These are phyloP conservation scores for Eciton burchellii DNA, from an alignment of 1,140 invertebrate genomes.

Conservation along the genomic window DNA sequence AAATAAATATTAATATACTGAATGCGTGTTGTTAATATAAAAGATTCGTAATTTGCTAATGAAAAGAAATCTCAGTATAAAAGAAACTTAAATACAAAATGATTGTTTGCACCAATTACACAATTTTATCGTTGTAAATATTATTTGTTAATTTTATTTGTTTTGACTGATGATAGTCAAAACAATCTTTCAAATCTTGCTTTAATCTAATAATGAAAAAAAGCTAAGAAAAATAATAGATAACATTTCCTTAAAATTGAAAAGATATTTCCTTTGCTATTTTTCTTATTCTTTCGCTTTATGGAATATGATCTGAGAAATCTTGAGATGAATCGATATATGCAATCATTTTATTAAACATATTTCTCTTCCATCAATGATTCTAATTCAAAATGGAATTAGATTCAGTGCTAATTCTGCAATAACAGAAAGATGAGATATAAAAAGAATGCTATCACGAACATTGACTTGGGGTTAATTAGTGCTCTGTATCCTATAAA, in stretches of 20 bases:
- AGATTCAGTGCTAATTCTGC: not conserved
- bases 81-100: not conserved
- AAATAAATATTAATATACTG: not conserved
- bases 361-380: not conserved
- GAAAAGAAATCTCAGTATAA: conserved; percentile 22
- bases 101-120: not conserved
- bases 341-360: too few species aligned
- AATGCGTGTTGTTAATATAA: too few species aligned
- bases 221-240: too few species aligned
- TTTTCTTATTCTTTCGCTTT: too few species aligned
- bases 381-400: not conserved
- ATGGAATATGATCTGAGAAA: not conserved
- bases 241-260: too few species aligned
- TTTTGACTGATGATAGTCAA: too few species aligned
- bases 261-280: too few species aligned
- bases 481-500: not conserved
- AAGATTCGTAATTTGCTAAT: too few species aligned
- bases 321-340: not conserved
- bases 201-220: too few species aligned
- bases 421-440: not conserved
- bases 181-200: too few species aligned
- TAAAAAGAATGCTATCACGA: not conserved
- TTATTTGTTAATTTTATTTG: not conserved
- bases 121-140: conserved; percentile 2
- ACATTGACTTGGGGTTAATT: not conserved